Base-by-base conservation (phyloP, 2,888 invertebrate genomes). In the Toxonevra muliebris region DNA sequence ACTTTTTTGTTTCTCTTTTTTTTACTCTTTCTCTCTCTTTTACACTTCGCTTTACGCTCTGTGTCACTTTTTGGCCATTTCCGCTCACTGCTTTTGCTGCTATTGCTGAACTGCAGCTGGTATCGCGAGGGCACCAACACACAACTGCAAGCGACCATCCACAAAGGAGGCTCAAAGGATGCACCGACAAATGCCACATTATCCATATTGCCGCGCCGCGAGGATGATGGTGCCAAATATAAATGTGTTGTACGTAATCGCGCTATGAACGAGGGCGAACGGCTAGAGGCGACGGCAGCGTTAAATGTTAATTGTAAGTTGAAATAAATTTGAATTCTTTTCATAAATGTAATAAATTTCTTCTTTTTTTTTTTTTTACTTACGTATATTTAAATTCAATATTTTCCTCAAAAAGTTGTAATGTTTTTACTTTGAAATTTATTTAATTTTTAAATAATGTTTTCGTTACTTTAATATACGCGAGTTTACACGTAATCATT, bases 251-350 rank as follows among this genome's bases (percentile, higher is more conserved):
- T 96, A 62, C 92, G 93, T 88, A 96, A 96, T 87, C 88, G 96
- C 58, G 96, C 96, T 73, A 92, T 96, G 90, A 89, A 91, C 1
- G 91, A 92, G 69, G 92, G 92, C 53, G 90, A 91, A 68, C 93
- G 93, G 75, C 86, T 95, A 72, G 93, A 94, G 77, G 89, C 94
- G 15, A 90, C 90, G 13, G 91, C 95, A 71, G 90, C 91, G 30
- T 88, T 96, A 68, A 93, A 92, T 84, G 96, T 96, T 72, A 94
- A 95, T 86, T 96, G 94, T 95, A 87, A 94, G 94, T 92, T 74
- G 40, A 71, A 66, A 70, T 30, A 7, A 30, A 30, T 30, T 30
- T 30, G 30, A 30, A 2, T 30, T 68, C 66, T 69, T 65, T 50
- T 65, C 60, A 68, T 72, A 65, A n/a, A 59, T 54, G 61, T 5